Evolutionary conservation across 2,888 invertebrate genomes (phyloP).

Genomic region (Drosophila quinaria): DNA sequence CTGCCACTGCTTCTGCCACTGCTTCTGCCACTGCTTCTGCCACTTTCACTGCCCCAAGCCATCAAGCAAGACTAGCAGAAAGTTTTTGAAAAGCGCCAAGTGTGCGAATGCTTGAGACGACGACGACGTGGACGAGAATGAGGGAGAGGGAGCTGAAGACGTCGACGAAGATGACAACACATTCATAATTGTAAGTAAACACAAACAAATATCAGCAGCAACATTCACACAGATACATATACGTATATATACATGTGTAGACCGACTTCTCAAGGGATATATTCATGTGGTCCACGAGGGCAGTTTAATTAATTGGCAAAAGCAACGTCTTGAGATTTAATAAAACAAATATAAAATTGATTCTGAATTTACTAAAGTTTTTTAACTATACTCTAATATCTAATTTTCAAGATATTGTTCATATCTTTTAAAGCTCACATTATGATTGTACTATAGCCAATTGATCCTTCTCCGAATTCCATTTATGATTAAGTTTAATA

Average conservation of each 20-base stretch:
- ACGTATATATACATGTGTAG: not conserved
- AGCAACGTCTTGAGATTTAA: not conserved
- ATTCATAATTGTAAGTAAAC: conserved; percentile 81
- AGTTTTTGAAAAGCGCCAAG: conserved; percentile 67
- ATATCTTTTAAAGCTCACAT: too few species aligned
- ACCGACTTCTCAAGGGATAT: conserved; percentile 9
- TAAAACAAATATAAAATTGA: not conserved
- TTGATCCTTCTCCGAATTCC: not conserved
- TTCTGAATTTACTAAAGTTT: too few species aligned
- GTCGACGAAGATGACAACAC: conserved; percentile 71
- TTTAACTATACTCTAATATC: too few species aligned
- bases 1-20: conserved; percentile 8
- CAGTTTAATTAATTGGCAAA: conserved; percentile 12
- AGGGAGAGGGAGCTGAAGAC: conserved; percentile 4
- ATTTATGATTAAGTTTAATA: not conserved
- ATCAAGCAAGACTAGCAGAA: conserved; percentile 50
- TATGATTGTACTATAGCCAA: not conserved
- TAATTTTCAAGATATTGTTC: not conserved
- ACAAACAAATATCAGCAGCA: conserved; percentile 54
- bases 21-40: conserved; percentile 11
- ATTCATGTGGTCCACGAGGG: conserved; percentile 19
- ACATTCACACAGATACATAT: conserved; percentile 2
- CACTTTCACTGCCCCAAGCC: conserved; percentile 21
- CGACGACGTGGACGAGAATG: conserved; percentile 13
- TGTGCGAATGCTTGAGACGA: conserved; percentile 77